phyloP scores from a whole-genome alignment of 2,113 vertebrate species.

The Gobio gobio region DNA sequence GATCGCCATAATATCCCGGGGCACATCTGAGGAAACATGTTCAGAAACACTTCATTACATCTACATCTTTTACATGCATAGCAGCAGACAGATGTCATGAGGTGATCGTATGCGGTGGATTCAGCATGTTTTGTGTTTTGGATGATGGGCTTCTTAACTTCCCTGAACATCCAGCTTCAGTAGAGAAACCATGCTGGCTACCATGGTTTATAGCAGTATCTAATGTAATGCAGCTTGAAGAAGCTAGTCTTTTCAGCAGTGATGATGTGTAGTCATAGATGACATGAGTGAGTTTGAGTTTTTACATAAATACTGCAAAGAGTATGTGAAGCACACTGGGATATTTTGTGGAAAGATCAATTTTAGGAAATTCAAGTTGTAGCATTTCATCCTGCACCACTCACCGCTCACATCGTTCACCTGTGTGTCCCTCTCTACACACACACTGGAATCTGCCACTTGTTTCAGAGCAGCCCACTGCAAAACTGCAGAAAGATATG shows the following conservation, averaged over 20 bases:
- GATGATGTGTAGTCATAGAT: not conserved
- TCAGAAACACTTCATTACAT: not conserved
- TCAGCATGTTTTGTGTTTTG: not conserved
- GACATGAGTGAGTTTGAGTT: not conserved
- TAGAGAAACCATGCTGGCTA: not conserved
- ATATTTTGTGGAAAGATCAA: not conserved
- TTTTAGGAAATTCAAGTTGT: not conserved
- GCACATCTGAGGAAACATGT: constrained; percentile 81
- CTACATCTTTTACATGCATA: too few species aligned
- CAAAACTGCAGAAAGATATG: constrained; percentile 79
- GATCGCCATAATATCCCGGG: constrained; percentile 90
- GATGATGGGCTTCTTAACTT: too few species aligned
- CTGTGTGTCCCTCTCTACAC: constrained; percentile 87
- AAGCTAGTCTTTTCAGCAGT: not conserved
- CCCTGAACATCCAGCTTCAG: not conserved
- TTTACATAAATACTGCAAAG: not conserved
- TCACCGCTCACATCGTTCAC: constrained; percentile 86
- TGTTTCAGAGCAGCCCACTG: constrained; percentile 81
- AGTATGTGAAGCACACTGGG: not conserved
- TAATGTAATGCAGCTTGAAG: not conserved
- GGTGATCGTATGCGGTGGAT: not conserved
- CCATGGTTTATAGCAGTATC: not conserved
- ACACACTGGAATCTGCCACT: constrained; percentile 78
- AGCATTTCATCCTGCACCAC: constrained; percentile 36
- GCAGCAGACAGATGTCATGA: too few species aligned